phyloP scores from a whole-genome alignment of 2,113 vertebrate genomes.

The Lepus europaeus region DNA sequence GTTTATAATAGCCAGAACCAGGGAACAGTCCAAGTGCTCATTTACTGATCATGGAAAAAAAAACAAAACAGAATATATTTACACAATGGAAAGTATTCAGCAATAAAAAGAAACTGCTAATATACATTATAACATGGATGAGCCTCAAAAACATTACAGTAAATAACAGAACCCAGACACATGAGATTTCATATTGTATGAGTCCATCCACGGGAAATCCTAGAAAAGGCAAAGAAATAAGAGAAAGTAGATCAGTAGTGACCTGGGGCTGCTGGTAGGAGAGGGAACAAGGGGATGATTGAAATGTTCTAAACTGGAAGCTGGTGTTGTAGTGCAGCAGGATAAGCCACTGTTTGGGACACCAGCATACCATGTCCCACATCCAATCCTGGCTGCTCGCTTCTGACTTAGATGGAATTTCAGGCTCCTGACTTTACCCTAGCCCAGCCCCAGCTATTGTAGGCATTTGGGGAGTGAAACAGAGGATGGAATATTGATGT shows the following conservation, averaged over 20 bases:
- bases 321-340: background rate
- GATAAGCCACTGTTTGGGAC: too few relatives aligned
- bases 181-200: slow-evolving; percentile 38
- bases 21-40: background rate
- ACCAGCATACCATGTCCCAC: too few relatives aligned
- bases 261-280: background rate
- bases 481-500: too few relatives aligned
- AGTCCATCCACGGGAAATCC: slow-evolving; percentile 16
- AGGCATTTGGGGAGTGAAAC: too few relatives aligned
- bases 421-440: too few relatives aligned
- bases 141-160: background rate
- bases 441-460: too few relatives aligned
- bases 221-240: slow-evolving; percentile 32
- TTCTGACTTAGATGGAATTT: too few relatives aligned
- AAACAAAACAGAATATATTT: slow-evolving; percentile 20
- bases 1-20: background rate
- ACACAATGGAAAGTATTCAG: slow-evolving; percentile 2
- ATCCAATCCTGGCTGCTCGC: too few relatives aligned
- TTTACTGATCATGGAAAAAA: slow-evolving; percentile 38
- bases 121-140: background rate
- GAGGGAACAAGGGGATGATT: background rate
- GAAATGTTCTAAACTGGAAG: slow-evolving; percentile 22
- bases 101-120: background rate
- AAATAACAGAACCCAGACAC: slow-evolving; percentile 19
- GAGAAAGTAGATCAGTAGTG: slow-evolving; percentile 20